These are phyloP conservation scores for Sthenelais limicola DNA, from an alignment of 2,888 invertebrate species.

Conservation along the genomic window DNA sequence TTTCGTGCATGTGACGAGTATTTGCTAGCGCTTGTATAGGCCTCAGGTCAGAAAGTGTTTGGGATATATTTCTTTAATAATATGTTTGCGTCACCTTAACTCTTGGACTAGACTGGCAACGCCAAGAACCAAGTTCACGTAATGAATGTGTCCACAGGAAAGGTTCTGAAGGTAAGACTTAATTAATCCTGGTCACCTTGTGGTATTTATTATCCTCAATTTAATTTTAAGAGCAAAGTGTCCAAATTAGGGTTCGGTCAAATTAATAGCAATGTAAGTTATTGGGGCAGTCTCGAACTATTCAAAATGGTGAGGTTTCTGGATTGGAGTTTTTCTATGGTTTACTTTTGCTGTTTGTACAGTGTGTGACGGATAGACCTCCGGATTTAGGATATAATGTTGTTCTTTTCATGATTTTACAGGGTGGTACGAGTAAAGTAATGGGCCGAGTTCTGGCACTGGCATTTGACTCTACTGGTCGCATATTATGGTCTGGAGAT, in stretches of 20 bases:
- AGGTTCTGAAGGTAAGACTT: constrained; percentile 75
- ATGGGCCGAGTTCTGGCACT: constrained; percentile 78
- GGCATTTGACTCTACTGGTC: constrained; percentile 84
- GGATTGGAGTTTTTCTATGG: no score
- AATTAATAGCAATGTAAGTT: no score
- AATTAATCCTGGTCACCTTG: not conserved
- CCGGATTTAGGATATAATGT: not conserved
- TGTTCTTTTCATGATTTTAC: constrained; percentile 45
- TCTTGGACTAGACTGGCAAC: constrained; percentile 67
- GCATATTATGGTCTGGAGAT: constrained; percentile 87
- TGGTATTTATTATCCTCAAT: not conserved
- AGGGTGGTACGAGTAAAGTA: constrained; percentile 75
- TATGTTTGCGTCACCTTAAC: constrained; percentile 4
- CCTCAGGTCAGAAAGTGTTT: not conserved
- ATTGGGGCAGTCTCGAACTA: no score
- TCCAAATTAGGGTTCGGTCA: no score
- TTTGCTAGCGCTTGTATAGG: not conserved
- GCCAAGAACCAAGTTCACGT: constrained; percentile 81
- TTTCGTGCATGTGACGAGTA: no score
- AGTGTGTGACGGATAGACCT: no score
- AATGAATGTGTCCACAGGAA: constrained; percentile 88
- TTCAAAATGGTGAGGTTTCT: no score
- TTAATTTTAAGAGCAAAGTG: no score
- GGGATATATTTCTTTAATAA: not conserved
- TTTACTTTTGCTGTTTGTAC: no score